Conservation (phyloP, 1,140 invertebrate genomes). For the Aphelenchoides fujianensis region DNA sequence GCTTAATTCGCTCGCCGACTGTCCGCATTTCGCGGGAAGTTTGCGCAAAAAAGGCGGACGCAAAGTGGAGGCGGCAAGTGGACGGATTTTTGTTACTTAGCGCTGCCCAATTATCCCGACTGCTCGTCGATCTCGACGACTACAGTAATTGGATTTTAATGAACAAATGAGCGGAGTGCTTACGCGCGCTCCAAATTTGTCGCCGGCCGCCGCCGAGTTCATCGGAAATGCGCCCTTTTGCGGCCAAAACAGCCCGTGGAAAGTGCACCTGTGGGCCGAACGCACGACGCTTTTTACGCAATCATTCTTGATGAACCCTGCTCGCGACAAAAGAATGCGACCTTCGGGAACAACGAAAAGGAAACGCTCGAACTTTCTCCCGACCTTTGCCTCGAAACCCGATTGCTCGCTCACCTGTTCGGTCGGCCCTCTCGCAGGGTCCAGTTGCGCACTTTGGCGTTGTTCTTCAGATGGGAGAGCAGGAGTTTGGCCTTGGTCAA, state of each 20-base stretch:
- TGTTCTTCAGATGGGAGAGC: slow-evolving; percentile 59
- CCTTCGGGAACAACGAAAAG: background rate
- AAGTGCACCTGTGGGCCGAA: too few relatives aligned
- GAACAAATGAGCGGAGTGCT: too few relatives aligned
- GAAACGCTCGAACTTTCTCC: background rate
- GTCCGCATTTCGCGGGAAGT: too few relatives aligned
- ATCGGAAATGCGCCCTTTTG: too few relatives aligned
- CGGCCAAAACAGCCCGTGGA: too few relatives aligned
- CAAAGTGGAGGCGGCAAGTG: background rate
- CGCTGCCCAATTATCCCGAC: background rate
- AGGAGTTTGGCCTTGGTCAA: slow-evolving; percentile 59
- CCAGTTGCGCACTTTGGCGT: slow-evolving; percentile 62
- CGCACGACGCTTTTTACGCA: too few relatives aligned
- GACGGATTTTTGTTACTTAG: background rate
- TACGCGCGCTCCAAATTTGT: too few relatives aligned
- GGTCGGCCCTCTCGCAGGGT: slow-evolving; percentile 58
- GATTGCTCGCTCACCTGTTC: slow-evolving; percentile 49
- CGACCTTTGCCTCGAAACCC: background rate
- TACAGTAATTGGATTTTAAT: too few relatives aligned
- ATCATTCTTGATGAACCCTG: too few relatives aligned
- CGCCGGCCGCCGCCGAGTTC: too few relatives aligned
- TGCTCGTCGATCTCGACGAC: too few relatives aligned
- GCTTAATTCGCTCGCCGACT: background rate
- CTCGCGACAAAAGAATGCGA: too few relatives aligned
- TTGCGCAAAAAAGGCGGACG: background rate